Evolutionary conservation across 2,888 invertebrate species (phyloP), one percentile per base, ranked within the genome.

Genomic region (Lordiphosa andalusiaca): DNA sequence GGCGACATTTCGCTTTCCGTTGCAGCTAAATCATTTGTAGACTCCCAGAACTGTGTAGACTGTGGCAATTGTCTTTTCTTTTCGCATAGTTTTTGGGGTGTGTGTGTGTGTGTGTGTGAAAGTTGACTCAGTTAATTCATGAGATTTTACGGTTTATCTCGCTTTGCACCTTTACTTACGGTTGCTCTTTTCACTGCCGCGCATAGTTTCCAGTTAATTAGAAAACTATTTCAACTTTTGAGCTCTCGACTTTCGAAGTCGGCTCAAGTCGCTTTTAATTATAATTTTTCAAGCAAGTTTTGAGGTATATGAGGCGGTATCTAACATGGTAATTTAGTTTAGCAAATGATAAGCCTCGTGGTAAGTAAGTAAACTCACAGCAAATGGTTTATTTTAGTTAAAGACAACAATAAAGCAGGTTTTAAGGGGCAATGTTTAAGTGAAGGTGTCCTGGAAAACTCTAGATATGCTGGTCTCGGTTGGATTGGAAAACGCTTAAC

Each of bases 131-230:
- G 81, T 76, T 73, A 77, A 73, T 76, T 80, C 83, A 83, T 72
- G 84, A 76, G 81, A 77, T 76, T 77, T 77, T 70, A 80, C 73
- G 83, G 83, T 76, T 83, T 83, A 80, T 76, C 83, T 83, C 83
- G 63, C 62, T 53, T 52, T 56, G 50, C 57, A 52, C 48, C 46
- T 39, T 46, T 48, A 30, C 42, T 23, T 33, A 37, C 41, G 55
- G 51, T 44, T 64, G 60, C 16, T 39, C 62, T 62, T 54, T 57
- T 57, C 77, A 38, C 49, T 41, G 66, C 40, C 57, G 50, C 63
- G 63, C 81, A 74, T 80, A 73, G 77, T 73, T 80, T 60, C 64
- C 70, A 83, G 84, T 77, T 80, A 80, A 77, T 77, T 77, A 83
- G 84, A 77, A 77, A 77, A 80, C 81, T 75, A 83, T 77, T 77